Evolutionary conservation across 2,888 invertebrate genomes (phyloP).

Genomic region (Dynastes maya): DNA sequence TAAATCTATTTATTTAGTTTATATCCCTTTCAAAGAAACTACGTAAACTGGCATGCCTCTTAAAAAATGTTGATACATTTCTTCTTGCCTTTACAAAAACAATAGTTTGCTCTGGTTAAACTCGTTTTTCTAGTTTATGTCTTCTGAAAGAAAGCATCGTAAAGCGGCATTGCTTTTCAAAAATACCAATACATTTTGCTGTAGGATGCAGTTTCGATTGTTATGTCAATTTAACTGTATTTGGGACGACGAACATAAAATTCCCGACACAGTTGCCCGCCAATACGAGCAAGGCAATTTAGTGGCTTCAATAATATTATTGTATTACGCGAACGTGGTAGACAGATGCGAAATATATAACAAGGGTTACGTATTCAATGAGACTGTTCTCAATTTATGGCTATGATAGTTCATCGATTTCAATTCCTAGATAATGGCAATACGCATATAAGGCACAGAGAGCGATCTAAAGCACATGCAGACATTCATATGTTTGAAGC

Average conservation of each 20-base stretch:
- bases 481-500: neutral
- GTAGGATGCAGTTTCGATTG: neutral
- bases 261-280: neutral
- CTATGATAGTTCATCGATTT: conserved; percentile 62
- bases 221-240: conserved; percentile 6
- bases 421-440: conserved; percentile 59
- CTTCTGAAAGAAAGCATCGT: too few species aligned
- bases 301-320: conserved; percentile 41
- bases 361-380: conserved; percentile 61
- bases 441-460: conserved; percentile 60
- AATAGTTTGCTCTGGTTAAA: too few species aligned
- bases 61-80: too few species aligned
- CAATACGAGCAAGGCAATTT: conserved; percentile 20
- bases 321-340: conserved; percentile 46
- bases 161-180: too few species aligned
- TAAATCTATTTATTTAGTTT: too few species aligned
- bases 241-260: conserved; percentile 6
- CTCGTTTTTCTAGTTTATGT: too few species aligned
- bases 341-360: conserved; percentile 60
- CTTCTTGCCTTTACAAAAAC: too few species aligned
- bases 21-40: too few species aligned
- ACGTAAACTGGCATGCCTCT: too few species aligned
- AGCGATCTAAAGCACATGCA: neutral
- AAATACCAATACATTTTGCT: too few species aligned
- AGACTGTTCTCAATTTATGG: conserved; percentile 62